These are phyloP conservation scores for Rhadina sibilatrix DNA, from an alignment of 2,113 vertebrate species.

Conservation along the genomic window DNA sequence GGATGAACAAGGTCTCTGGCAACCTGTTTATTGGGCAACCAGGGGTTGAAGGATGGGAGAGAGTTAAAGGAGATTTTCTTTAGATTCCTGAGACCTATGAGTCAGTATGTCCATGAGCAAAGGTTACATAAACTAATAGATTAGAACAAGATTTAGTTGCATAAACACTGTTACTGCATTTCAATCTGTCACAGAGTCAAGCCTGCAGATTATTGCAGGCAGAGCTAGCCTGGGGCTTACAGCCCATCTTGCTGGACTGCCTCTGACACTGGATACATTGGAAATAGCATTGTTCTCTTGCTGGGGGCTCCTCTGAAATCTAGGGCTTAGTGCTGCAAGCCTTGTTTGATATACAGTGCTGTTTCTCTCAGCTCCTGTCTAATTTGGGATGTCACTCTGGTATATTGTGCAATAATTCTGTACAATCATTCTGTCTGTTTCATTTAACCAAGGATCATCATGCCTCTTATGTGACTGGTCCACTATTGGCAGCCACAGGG, in stretches of 20 bases:
- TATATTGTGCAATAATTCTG: background rate
- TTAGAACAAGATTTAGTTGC: slow-evolving; percentile 64
- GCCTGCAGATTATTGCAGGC: slow-evolving; percentile 42
- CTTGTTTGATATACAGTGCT: background rate
- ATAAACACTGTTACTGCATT: slow-evolving; percentile 49
- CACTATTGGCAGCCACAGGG: background rate
- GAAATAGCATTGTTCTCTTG: background rate
- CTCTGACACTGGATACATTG: background rate
- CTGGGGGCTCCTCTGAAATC: background rate
- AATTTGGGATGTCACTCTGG: background rate
- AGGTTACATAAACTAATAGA: slow-evolving; percentile 63
- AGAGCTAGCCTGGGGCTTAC: background rate
- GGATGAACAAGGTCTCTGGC: background rate
- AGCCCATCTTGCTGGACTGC: background rate
- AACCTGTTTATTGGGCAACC: background rate
- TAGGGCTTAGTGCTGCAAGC: background rate
- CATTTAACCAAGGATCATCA: background rate
- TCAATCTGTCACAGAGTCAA: slow-evolving; percentile 49
- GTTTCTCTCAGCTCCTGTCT: background rate
- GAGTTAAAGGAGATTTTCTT: slow-evolving; percentile 18
- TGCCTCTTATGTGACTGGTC: background rate
- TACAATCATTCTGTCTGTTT: background rate
- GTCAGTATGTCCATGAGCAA: background rate
- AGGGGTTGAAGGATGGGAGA: background rate
- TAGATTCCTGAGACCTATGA: background rate